phyloP scores from a whole-genome alignment of 2,113 vertebrate genomes.

The Callithrix jacchus region DNA sequence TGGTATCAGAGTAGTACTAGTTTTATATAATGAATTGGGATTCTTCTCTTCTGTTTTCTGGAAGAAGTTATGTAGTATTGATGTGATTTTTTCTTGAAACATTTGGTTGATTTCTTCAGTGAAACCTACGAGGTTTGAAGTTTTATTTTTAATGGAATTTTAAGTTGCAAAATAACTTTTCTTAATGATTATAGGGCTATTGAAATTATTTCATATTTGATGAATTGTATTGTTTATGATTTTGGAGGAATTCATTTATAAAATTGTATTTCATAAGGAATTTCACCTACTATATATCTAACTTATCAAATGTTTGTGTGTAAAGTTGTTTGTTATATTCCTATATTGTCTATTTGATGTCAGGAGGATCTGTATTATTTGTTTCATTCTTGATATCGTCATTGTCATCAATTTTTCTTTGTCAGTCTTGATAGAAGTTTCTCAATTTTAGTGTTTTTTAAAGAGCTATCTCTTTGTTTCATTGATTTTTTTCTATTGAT shows the following conservation, averaged over 20 bases:
- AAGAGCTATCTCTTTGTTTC: neutral
- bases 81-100: neutral
- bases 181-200: neutral
- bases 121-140: neutral
- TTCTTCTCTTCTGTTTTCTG: neutral
- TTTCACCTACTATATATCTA: neutral
- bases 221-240: neutral
- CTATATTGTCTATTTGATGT: neutral
- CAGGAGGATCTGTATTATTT: neutral
- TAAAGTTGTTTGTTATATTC: neutral
- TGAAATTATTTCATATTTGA: neutral
- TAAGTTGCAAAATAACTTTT: neutral
- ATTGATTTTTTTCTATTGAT: neutral
- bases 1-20: neutral
- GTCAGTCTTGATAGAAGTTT: neutral
- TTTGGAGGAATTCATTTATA: neutral
- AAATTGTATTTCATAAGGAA: neutral
- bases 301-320: neutral
- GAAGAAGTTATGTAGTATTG: neutral
- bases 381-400: neutral
- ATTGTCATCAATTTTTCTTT: neutral
- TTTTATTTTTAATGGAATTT: neutral
- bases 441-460: neutral
- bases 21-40: neutral
- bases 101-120: neutral